These are phyloP conservation scores for Agriotes lineatus DNA, from an alignment of 2,888 invertebrate species.

Conservation along the genomic window DNA sequence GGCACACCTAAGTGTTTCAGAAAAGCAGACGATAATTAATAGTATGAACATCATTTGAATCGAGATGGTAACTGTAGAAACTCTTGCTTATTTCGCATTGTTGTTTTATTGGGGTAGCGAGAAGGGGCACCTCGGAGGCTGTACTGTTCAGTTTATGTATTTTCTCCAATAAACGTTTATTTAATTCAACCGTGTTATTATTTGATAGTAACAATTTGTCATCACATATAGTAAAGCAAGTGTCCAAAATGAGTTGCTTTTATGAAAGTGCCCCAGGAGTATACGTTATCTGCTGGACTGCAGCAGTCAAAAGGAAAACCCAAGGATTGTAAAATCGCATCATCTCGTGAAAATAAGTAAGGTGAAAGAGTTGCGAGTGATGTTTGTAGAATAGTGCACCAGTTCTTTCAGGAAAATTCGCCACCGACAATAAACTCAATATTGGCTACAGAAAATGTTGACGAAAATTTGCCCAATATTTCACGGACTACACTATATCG, in stretches of 20 bases:
- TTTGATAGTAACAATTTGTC: background rate
- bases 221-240: background rate
- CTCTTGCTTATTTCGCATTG: no score
- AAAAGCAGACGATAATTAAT: constrained; percentile 1
- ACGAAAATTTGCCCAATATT: background rate
- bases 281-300: background rate
- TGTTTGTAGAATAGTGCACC: background rate
- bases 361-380: background rate
- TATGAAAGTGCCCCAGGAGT: background rate
- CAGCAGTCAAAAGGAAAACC: constrained; percentile 1
- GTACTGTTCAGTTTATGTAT: no score
- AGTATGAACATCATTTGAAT: background rate
- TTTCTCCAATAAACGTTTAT: no score
- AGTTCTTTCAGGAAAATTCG: background rate
- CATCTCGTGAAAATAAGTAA: background rate
- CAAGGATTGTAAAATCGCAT: background rate
- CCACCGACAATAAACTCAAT: background rate
- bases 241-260: background rate
- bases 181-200: no score
- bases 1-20: background rate
- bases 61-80: no score
- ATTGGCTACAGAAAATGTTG: background rate
- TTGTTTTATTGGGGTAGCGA: no score
- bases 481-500: background rate
- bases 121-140: no score